Percentiles rank a stretch among this genome's conserved stretches.
phyloP scores from a whole-genome alignment of 2,888 invertebrate genomes.

The Stenoptilia bipunctidactyla region DNA sequence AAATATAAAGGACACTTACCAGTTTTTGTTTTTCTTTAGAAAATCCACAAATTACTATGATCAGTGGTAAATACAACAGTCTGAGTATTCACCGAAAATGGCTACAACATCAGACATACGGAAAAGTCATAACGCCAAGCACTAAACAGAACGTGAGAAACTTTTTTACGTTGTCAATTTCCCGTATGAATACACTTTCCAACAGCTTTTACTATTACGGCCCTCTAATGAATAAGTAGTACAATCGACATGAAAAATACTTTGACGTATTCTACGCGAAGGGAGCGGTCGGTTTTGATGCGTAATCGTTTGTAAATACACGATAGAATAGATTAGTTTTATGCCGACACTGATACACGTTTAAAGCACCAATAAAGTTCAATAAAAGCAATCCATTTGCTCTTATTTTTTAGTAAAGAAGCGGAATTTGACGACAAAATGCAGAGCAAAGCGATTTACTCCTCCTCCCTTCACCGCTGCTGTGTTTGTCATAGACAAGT shows the following conservation, averaged over 20 bases:
- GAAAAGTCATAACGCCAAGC: conserved; percentile 33
- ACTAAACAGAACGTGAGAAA: conserved; percentile 52
- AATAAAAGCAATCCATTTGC: conserved; percentile 41
- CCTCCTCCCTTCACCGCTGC: conserved; percentile 47
- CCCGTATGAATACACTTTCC: conserved; percentile 62
- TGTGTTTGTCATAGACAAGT: conserved; percentile 15
- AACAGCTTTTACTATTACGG: conserved; percentile 66
- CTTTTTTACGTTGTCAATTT: conserved; percentile 56
- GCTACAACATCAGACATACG: conserved; percentile 35
- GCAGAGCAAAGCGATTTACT: conserved; percentile 49
- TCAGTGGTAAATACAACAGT: conserved; percentile 45
- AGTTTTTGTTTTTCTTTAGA: too few species aligned
- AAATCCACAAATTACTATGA: conserved; percentile 13
- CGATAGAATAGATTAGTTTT: conserved; percentile 23
- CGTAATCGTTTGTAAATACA: conserved; percentile 37
- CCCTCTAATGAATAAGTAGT: conserved; percentile 54
- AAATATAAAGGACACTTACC: too few species aligned
- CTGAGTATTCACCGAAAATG: conserved; percentile 58
- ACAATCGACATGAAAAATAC: conserved; percentile 67
- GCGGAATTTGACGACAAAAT: conserved; percentile 51
- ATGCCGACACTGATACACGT: conserved; percentile 34
- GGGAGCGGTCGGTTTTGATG: conserved; percentile 57
- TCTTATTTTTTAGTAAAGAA: conserved; percentile 42
- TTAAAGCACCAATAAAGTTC: conserved; percentile 36
- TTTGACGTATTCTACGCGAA: conserved; percentile 59